These are phyloP conservation scores for Calyptomena viridis DNA, from an alignment of 2,113 vertebrate species.

Conservation along the genomic window DNA sequence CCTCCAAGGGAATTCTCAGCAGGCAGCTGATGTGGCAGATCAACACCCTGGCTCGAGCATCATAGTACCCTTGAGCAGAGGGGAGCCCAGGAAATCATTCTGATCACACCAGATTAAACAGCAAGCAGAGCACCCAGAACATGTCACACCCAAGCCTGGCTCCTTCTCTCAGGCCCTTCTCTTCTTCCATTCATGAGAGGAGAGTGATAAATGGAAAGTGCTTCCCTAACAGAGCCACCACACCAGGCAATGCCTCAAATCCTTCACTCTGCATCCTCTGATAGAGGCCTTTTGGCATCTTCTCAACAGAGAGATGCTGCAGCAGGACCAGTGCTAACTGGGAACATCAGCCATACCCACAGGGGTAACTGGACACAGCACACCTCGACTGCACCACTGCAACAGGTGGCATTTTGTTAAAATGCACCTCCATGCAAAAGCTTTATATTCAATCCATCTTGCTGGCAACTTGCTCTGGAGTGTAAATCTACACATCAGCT, in stretches of 20 bases:
- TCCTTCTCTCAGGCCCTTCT: neutral
- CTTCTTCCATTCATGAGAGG: neutral
- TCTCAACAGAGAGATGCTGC: neutral
- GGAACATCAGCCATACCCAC: neutral
- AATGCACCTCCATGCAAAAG: neutral
- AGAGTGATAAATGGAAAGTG: neutral
- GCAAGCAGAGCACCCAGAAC: neutral
- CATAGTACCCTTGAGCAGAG: conserved; percentile 81
- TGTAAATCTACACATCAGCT: neutral
- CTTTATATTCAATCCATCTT: neutral
- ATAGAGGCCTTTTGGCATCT: neutral
- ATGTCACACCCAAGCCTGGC: neutral
- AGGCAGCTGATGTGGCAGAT: conserved; percentile 83
- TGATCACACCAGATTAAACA: neutral
- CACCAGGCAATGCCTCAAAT: neutral
- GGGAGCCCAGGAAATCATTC: neutral
- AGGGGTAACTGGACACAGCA: neutral
- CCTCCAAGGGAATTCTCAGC: conserved; percentile 76
- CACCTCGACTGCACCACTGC: neutral
- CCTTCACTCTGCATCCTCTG: neutral
- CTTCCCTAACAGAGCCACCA: neutral
- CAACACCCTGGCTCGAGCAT: conserved; percentile 87
- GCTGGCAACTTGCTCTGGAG: neutral
- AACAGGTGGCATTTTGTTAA: neutral
- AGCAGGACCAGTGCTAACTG: neutral